Base-by-base conservation (phyloP, 1,140 invertebrate species). In the Brachystomella parvula region DNA sequence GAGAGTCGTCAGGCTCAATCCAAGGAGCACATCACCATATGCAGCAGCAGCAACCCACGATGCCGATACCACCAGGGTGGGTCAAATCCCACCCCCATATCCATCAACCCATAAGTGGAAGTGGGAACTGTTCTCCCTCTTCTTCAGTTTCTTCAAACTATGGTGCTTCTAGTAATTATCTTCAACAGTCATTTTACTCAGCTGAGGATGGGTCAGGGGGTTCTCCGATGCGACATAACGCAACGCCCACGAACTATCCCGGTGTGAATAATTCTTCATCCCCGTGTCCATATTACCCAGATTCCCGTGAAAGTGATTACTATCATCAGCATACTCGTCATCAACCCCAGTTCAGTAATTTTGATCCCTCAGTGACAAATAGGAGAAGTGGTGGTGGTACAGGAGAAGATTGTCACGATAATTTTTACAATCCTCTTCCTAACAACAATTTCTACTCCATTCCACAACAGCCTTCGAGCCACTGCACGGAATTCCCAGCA, bases 131-230 rank as follows among this genome's bases (percentile, higher is more conserved):
- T 26, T 53, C 49, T 6, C 24, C 49, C 24, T 53, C 49, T 6
- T 15, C 24, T 6, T 15, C 24, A 15, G 49, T 53, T 53, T 53
- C 49, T 53, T 53, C 49, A 53, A 53, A 19, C 24, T 26, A 53
- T 53, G 49, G 49, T 53, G 49, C 49, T 53, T 53, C 49, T 53
- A 12, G 24, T 24, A 53, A 53, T 53, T 53, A 53, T 24, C 49
- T 53, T 24, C 49, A 53, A 26, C 49, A 53, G 49, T 53, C 49
- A 53, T 53, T 53, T 24, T 53, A 53, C 49, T 26, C 49, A 3
- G 12, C 49, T 53, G 49, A 26, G 24, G 9, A 26, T 17, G 49
- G 15, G 15, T 26, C 49, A 53, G 6, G 24, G 6, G 49, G 9
- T 53, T 6, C 12, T 15, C 24, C 49, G 24, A 3, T 24, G 9